Evolutionary conservation across 2,113 vertebrate species (phyloP).

Genomic region (Stictonetta naevosa): DNA sequence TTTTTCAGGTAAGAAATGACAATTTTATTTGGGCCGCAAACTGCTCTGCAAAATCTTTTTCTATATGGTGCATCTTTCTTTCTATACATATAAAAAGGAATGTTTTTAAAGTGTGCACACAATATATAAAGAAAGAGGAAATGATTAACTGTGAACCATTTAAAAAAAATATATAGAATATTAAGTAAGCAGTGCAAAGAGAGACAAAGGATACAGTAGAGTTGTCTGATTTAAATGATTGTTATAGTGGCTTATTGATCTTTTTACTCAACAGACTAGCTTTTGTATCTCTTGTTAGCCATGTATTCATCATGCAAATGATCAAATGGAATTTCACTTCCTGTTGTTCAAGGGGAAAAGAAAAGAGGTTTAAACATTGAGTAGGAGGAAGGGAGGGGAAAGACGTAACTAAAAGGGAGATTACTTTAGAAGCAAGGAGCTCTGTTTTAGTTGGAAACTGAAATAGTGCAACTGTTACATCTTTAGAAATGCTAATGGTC

Average conservation of each 20-base stretch:
- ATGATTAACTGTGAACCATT: not conserved
- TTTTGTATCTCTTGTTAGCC: slow-evolving; percentile 45
- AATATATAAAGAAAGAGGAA: not conserved
- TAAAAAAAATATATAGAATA: not conserved
- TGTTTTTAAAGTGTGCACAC: not conserved
- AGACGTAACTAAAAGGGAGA: slow-evolving; percentile 29
- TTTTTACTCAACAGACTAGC: slow-evolving; percentile 5
- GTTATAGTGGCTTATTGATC: not conserved
- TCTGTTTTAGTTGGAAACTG: slow-evolving; percentile 55
- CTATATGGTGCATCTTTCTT: not conserved
- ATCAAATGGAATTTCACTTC: slow-evolving; percentile 66
- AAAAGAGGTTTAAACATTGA: slow-evolving; percentile 32
- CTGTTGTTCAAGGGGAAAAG: not conserved
- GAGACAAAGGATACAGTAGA: not conserved
- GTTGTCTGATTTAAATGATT: slow-evolving; percentile 45
- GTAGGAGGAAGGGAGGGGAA: slow-evolving; percentile 30
- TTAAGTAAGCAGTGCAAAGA: slow-evolving; percentile 1
- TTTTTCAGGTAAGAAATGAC: slow-evolving; percentile 23
- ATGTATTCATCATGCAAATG: slow-evolving; percentile 25
- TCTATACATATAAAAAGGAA: not conserved
- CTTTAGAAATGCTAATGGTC: slow-evolving; percentile 65
- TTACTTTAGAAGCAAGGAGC: slow-evolving; percentile 48
- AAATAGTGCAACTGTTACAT: slow-evolving; percentile 59
- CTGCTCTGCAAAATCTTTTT: not conserved
- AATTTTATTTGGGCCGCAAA: not conserved